phyloP scores from a whole-genome alignment of 2,888 invertebrate genomes.

The Hecatera dysodea region DNA sequence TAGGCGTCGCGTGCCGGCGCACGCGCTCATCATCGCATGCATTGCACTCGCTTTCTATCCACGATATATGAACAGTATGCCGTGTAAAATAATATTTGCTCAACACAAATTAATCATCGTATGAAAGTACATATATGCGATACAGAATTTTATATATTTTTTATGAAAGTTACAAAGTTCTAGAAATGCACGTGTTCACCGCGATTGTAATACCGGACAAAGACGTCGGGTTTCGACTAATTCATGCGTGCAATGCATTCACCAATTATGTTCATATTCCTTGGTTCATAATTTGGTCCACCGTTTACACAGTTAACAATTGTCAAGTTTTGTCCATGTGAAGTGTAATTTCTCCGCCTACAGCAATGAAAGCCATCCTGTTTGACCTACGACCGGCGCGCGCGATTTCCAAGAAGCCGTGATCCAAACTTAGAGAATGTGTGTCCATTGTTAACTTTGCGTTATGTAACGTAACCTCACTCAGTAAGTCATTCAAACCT shows the following conservation, averaged over 20 bases:
- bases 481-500: conserved; percentile 36
- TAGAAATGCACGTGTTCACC: conserved; percentile 20
- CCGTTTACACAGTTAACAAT: conserved; percentile 45
- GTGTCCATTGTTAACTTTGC: conserved; percentile 35
- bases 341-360: conserved; percentile 43
- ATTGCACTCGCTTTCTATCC: conserved; percentile 64
- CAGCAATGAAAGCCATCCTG: conserved; percentile 56
- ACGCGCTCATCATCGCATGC: conserved; percentile 53
- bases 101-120: conserved; percentile 37
- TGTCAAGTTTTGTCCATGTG: conserved; percentile 25
- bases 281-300: conserved; percentile 23
- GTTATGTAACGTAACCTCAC: conserved; percentile 45
- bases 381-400: conserved; percentile 52
- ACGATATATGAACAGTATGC: conserved; percentile 34
- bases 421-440: conserved; percentile 35
- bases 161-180: conserved; percentile 29
- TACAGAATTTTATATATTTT: conserved; percentile 14
- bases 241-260: conserved; percentile 54
- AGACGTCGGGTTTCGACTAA: conserved; percentile 34
- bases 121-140: conserved; percentile 42
- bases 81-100: conserved; percentile 40
- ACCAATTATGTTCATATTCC: conserved; percentile 38
- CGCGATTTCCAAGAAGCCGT: conserved; percentile 32
- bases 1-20: conserved; percentile 58
- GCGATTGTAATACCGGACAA: conserved; percentile 48